Percentiles rank a stretch among this genome's conserved stretches.
phyloP scores from a whole-genome alignment of 2,113 vertebrate genomes.

The Saimiri boliviensis region DNA sequence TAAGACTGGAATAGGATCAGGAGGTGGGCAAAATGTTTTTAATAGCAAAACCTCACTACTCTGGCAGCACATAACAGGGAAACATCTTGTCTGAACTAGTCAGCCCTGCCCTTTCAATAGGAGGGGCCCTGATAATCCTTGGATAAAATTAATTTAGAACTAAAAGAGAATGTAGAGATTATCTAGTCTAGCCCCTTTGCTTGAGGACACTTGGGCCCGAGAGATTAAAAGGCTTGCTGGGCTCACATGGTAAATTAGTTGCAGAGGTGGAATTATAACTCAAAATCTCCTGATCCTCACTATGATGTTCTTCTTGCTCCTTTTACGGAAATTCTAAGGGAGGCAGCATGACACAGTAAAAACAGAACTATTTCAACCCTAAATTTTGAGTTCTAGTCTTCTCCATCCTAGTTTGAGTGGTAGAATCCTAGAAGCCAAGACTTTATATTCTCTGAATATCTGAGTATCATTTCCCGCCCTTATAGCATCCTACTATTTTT shows the following conservation, averaged over 20 bases:
- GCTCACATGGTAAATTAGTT: slow-evolving; percentile 17
- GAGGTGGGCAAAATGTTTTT: slow-evolving; percentile 10
- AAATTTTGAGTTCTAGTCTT: not conserved
- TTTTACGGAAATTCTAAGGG: not conserved
- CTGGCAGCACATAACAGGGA: slow-evolving; percentile 35
- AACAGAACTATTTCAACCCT: not conserved
- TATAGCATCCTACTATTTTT: no score
- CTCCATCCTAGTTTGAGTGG: not conserved
- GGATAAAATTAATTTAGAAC: slow-evolving; percentile 65
- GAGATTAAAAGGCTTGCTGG: slow-evolving; percentile 55
- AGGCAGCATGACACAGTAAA: not conserved
- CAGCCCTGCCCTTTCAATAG: slow-evolving; percentile 1
- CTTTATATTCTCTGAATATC: not conserved
- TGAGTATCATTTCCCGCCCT: no score
- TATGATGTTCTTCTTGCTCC: not conserved
- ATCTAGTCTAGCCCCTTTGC: slow-evolving; percentile 8
- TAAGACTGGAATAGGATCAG: not conserved
- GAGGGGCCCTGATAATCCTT: slow-evolving; percentile 40
- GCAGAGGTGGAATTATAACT: slow-evolving; percentile 44
- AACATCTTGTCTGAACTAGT: slow-evolving; percentile 52
- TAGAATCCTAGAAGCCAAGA: not conserved
- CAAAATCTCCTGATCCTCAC: not conserved
- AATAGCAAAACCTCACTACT: slow-evolving; percentile 27
- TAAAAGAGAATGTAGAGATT: slow-evolving; percentile 60
- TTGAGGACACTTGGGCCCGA: slow-evolving; percentile 59